Evolutionary conservation across 2,888 invertebrate genomes (phyloP).

Genomic region (Acrobeloides nanus): DNA sequence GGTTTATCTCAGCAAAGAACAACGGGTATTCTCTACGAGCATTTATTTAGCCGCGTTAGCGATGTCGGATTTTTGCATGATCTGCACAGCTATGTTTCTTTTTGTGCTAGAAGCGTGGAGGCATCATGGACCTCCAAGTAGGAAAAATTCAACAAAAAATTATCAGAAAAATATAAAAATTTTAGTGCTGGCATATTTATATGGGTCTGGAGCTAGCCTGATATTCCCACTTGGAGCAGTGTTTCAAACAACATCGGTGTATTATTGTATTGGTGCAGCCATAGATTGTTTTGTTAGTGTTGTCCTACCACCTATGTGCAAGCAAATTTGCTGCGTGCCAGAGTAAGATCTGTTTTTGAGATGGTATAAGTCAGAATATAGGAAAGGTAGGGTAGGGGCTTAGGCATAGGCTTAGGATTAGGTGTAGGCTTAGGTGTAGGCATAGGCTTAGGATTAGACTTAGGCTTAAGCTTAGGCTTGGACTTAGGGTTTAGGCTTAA

Average conservation of each 20-base stretch:
- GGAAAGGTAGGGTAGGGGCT: too few relatives aligned
- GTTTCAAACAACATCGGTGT: constrained; percentile 51
- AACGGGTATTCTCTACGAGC: constrained; percentile 40
- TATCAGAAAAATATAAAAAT: background rate
- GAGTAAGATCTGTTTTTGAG: too few relatives aligned
- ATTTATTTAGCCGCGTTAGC: constrained; percentile 48
- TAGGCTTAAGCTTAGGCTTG: too few relatives aligned
- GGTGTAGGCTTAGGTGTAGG: too few relatives aligned
- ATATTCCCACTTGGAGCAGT: constrained; percentile 50
- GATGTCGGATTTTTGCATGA: constrained; percentile 46
- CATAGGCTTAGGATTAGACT: too few relatives aligned
- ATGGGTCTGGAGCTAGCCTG: constrained; percentile 44
- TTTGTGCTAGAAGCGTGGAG: constrained; percentile 52
- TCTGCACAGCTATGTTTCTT: constrained; percentile 50
- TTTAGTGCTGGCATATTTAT: constrained; percentile 43
- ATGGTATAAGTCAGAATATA: too few relatives aligned
- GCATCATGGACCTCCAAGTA: constrained; percentile 47
- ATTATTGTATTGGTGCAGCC: constrained; percentile 51
- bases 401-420: too few relatives aligned
- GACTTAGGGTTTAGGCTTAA: too few relatives aligned
- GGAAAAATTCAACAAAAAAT: background rate
- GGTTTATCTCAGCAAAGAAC: constrained; percentile 33
- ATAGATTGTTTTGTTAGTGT: constrained; percentile 45
- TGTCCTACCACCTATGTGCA: constrained; percentile 20
- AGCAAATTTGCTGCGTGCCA: constrained; percentile 45